Evolutionary conservation across 1,140 invertebrate genomes (phyloP).

Genomic region (Panagrolaimus sp.): DNA sequence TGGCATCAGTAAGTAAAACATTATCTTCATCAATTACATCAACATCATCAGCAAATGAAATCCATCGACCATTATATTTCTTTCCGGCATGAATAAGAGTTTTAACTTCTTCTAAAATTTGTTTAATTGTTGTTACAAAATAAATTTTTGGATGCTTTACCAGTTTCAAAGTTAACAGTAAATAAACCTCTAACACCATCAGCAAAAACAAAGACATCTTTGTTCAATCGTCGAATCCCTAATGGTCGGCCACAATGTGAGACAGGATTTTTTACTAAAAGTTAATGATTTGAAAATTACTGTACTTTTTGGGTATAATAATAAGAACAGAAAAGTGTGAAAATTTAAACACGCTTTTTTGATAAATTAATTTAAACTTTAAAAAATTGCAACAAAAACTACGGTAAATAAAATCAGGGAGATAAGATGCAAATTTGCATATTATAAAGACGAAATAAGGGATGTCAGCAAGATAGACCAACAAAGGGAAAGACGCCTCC

Average conservation of each 20-base stretch:
- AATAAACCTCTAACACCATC: neutral
- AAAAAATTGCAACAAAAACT: no score
- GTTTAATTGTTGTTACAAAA: no score
- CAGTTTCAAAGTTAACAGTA: neutral
- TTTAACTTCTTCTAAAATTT: no score
- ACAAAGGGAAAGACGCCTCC: no score
- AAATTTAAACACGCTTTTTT: no score
- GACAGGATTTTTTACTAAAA: neutral
- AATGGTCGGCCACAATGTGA: constrained; percentile 3
- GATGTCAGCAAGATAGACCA: no score
- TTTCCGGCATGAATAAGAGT: neutral
- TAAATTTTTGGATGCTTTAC: no score
- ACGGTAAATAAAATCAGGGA: no score
- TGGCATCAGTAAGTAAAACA: neutral
- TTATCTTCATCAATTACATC: neutral
- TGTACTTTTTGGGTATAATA: neutral
- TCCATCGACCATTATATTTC: neutral
- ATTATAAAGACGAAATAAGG: no score
- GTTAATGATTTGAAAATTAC: no score
- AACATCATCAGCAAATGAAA: neutral
- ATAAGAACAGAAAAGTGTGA: neutral
- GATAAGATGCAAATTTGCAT: no score
- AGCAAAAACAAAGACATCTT: neutral
- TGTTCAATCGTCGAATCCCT: neutral
- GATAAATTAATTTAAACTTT: no score